These are phyloP conservation scores for Parnassius smintheus DNA, from an alignment of 2,888 invertebrate species.

Conservation along the genomic window DNA sequence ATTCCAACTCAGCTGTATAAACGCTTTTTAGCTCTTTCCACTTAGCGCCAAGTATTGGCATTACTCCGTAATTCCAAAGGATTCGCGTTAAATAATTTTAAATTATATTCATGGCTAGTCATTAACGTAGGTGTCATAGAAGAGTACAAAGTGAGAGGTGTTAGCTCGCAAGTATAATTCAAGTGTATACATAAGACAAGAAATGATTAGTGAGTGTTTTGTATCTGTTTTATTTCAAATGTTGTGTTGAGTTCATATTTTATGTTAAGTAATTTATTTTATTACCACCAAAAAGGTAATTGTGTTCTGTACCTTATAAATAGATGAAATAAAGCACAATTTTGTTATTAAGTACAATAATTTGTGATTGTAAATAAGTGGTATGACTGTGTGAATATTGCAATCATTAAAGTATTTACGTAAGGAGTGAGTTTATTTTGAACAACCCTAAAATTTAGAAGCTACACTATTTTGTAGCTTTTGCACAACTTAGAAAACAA, in stretches of 20 bases:
- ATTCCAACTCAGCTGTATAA: conserved; percentile 18
- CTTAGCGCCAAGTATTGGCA: conserved; percentile 16
- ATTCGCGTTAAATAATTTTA: conserved; percentile 33
- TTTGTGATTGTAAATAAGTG: conserved; percentile 73
- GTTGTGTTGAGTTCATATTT: conserved; percentile 51
- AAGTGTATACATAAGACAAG: conserved; percentile 48
- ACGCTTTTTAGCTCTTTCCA: conserved; percentile 15
- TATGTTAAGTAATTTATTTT: conserved; percentile 39
- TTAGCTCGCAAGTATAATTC: conserved; percentile 27
- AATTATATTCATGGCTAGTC: conserved; percentile 46
- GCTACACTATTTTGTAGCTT: too few relatives aligned
- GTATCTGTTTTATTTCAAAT: conserved; percentile 39
- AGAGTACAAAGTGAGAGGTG: conserved; percentile 54
- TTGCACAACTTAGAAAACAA: too few relatives aligned
- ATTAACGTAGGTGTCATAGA: conserved; percentile 55
- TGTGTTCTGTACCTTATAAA: conserved; percentile 42
- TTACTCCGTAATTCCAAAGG: conserved; percentile 16
- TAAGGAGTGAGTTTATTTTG: conserved; percentile 41
- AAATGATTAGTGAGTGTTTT: conserved; percentile 35
- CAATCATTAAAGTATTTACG: conserved; percentile 78
- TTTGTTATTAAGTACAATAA: conserved; percentile 71
- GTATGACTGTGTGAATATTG: conserved; percentile 77
- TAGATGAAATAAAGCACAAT: conserved; percentile 68
- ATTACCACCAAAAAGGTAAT: conserved; percentile 43
- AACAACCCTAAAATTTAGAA: background rate